Evolutionary conservation across 2,797 vertebrate species (phyloP), one percentile per base, ranked within the genome.

Genomic region (Takifugu ocellatus): DNA sequence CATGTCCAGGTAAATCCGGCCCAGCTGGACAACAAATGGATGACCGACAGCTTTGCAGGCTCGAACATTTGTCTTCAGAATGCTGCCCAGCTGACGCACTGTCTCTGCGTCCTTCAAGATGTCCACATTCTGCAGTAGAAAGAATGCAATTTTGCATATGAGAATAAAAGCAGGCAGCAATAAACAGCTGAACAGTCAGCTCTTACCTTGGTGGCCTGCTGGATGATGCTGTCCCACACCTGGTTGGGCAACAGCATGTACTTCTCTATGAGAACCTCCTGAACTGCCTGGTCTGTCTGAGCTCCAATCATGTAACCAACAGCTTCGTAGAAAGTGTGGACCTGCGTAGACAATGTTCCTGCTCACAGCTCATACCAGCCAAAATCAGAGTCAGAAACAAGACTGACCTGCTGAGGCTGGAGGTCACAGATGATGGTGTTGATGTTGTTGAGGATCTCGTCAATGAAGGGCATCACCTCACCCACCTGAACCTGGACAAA

Each of bases 401-500:
- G 9, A 21, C 78, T 5, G 17, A 98, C 96, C 94, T 98, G 96
- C 44, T 98, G 96, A 3, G 96, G 95, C 74, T 98, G 96, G 75
- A 98, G 94, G 87, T 98, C 96, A 72, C 96, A 98, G 83, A 98
- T 98, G 79, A 98, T 98, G 72, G 96, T 98, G 89, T 98, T 98
- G 75, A 98, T 98, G 66, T 97, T 98, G 87, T 96, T 98, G 79
- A 98, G 88, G 83, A 98, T 97, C 72, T 98, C 96, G 50, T 98
- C 96, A 53, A 98, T 98, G 81, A 98, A 98, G 1, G 96, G 96
- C 96, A 98, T 98, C 55, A 98, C 96, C 87, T 98, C 96, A 46
- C 96, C 96, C 72, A 98, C 96, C 57, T 98, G 96, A 39, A 98
- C 95, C 83, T 98, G 96, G 61, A 98, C 94, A 26, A 98, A 98